Percentiles rank a stretch among this genome's conserved stretches.
phyloP scores from a whole-genome alignment of 2,797 vertebrate species.

The Antrozous pallidus region DNA sequence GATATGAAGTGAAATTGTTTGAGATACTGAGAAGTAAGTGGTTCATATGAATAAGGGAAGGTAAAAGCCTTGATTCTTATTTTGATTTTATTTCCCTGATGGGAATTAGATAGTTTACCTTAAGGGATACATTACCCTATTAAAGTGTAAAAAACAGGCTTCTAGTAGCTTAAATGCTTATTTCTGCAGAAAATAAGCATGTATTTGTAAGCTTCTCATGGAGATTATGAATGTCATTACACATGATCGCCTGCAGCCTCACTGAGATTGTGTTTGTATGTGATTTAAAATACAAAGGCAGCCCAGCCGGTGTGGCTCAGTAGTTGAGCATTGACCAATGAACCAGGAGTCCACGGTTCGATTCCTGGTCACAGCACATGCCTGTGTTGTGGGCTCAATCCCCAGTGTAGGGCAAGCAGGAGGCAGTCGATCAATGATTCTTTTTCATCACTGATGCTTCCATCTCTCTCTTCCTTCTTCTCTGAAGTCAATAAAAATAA shows the following conservation, averaged over 20 bases:
- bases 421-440: too few species aligned
- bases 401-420: too few species aligned
- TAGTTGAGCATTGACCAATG: neutral
- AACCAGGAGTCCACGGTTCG: neutral
- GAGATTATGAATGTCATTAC: neutral
- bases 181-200: neutral
- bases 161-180: neutral
- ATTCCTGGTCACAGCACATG: neutral
- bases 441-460: too few species aligned
- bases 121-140: neutral
- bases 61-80: neutral
- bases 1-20: neutral
- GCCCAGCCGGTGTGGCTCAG: neutral
- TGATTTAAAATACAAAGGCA: neutral
- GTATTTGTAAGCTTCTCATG: neutral
- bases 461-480: too few species aligned
- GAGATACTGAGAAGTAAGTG: neutral
- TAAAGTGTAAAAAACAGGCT: neutral
- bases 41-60: neutral
- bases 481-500: too few species aligned
- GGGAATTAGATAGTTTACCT: neutral
- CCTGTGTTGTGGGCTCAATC: too few species aligned
- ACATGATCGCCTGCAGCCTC: neutral
- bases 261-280: neutral
- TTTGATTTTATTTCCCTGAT: neutral